Base-by-base conservation (phyloP, 2,113 vertebrate species). In the Sander lucioperca region DNA sequence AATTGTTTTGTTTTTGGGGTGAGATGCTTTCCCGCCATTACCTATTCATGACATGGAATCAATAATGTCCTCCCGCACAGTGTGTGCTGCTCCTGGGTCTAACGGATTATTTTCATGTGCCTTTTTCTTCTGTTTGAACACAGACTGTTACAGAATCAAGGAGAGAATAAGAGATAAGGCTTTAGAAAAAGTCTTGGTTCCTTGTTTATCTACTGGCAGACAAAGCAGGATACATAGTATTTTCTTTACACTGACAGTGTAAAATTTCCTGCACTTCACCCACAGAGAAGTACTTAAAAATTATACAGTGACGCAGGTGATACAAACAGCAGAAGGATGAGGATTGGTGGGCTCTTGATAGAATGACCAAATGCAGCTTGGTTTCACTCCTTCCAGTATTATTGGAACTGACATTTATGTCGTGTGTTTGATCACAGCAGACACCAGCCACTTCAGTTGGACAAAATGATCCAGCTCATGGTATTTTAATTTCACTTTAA, bases 31-130 rank as follows among this genome's bases (percentile, higher is more conserved):
- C 51, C 23, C 1, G 1, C 64, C 57, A 80, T 87, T 84, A 90
- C 57, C 77, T 73, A 93, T 90, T 90, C 82, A 90, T 88, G 77
- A 76, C 79, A 81, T 79, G 39, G 69, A 86, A 87, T 91, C 85
- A 82, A 82, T 89, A 87, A 36, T 0, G 30, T 65, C 71, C 61
- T 68, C 54, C 48, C 1, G 77, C 76, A 56, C 80, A 47, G 36
- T 39, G 59, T 80, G 59, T 39, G 62, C 79, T 82, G 74, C 74
- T 79, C 47, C 78, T 23, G 66, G 77, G 74, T 82, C 30, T n/a
- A 3, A 85, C 66, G 84, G 86, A 89, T 88, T 86, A 76, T 86
- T 83, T 88, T 80, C 70, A 86, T 85, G 69, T 84, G 74, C 27
- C 27, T 84, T 70, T 77, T 85, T 81, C 63, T 64, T 78, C 43